Percentiles rank a stretch among this genome's conserved stretches.
phyloP scores from a whole-genome alignment of 2,888 invertebrate genomes.

The Acleris holmiana region DNA sequence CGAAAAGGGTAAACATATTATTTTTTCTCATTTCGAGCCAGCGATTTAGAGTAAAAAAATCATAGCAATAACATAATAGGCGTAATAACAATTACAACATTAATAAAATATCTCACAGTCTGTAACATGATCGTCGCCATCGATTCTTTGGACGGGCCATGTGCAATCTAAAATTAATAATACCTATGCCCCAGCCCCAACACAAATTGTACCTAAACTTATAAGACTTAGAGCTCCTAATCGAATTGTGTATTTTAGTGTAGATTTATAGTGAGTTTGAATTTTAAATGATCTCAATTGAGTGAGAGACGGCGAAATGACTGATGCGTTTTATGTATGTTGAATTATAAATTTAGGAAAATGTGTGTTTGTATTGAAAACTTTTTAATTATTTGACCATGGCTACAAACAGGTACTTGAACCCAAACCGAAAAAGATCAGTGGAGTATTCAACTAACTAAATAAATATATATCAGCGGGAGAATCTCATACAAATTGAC shows the following conservation, averaged over 20 bases:
- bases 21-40: too few species aligned
- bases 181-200: constrained; percentile 14
- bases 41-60: too few species aligned
- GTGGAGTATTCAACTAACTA: too few species aligned
- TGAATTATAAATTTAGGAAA: constrained; percentile 8
- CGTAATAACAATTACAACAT: too few species aligned
- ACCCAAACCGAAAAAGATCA: too few species aligned
- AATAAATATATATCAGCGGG: too few species aligned
- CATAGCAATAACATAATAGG: too few species aligned
- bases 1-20: too few species aligned
- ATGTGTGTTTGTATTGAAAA: neutral
- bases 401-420: too few species aligned
- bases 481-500: too few species aligned
- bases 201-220: constrained; percentile 23
- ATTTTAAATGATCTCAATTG: constrained; percentile 31
- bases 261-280: constrained; percentile 11
- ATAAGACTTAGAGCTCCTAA: constrained; percentile 31
- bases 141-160: neutral
- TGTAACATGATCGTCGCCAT: too few species aligned
- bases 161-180: constrained; percentile 1
- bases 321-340: constrained; percentile 28
- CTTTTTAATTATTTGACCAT: constrained; percentile 4
- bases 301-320: constrained; percentile 30
- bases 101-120: too few species aligned
- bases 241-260: constrained; percentile 13